Base-by-base conservation (phyloP, 30 jellyfish, hydroid and myxozoan genomes). In the Pseudorhiza aurosa region DNA sequence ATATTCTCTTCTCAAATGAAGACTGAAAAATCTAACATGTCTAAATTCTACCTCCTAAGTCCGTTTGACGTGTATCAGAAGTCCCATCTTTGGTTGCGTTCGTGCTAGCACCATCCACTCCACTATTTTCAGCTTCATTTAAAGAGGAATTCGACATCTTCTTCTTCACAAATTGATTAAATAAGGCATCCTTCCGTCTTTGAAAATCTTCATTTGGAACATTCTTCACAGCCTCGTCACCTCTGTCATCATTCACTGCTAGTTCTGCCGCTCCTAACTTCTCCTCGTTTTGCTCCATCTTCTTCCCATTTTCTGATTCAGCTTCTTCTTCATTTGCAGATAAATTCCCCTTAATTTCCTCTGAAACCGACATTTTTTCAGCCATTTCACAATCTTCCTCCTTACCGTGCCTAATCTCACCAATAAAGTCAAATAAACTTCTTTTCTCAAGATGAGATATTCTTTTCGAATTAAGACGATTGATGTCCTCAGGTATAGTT, bases 131-230 rank as follows among this genome's bases (percentile, higher is more conserved):
- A 36, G 9, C 22, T 18, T 22, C 22, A 15, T 53, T 21, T 9
- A 2, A 10, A 8, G 37, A 21, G 5, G 36, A 9, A 14, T 36
- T 53, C 36, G 9, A 27, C 27, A 43, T 64, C 26, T 36, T 60
- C 28, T 77, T 62, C 69, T 77, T 77, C n/a, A 77, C 89, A 45
- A 36, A 77, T 33, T 62, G 73, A 29, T 77, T 74, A 24, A 60
- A 77, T 33, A 60, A 33, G 8, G 32, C 35, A 28, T 27, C 32
- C 58, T 59, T 77, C 22, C 67, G 22, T 32, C 28, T 32, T 47
- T 77, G 89, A 45, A 77, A 77, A 9, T 44, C 59, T 70, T 46
- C 71, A 2, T 18, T 70, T 46, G 83, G 27, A 35, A 64, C 26
- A 8, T 64, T 64, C 77, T 32, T 64, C 32, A 4, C 59, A 64